Base-by-base conservation (phyloP, 2,888 invertebrate genomes). In the Nomada goodeniana region DNA sequence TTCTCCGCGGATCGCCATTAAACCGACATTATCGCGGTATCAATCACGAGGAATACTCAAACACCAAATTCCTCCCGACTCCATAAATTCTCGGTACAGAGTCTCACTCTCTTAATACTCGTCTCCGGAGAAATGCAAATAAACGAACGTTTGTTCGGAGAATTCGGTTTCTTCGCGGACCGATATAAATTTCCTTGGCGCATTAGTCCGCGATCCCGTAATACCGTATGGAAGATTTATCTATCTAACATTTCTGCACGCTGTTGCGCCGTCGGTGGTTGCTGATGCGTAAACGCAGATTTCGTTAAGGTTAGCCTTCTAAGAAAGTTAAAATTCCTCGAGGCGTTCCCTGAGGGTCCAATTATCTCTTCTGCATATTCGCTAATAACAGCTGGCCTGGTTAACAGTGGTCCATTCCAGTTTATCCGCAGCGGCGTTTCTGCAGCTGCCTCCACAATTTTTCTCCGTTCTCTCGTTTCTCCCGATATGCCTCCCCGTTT, bases 291-390 rank as follows among this genome's bases (percentile, higher is more conserved):
- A 80, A 82, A 82, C 72, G 75, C 71, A 76, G 81, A 82, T 82
- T 80, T 82, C 72, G 81, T 74, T 57, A 47, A 70, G 55, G 70
- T 74, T 60, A 55, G 68, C 53, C 72, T 75, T 64, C 68, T 63
- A 61, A 68, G 75, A 80, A 69, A 68, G 68, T 69, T 73, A 42
- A 69, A 80, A 82, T 72, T 82, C 64, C 82, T 72, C 74, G 47
- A 72, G 80, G 80, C 78, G 63, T 77, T 79, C 86, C 85, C 86
- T 80, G 75, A 83, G 84, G 87, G 87, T 87, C 88, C 89, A 90
- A 90, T 90, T 90, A 90, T 90, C 90, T 88, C 87, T 89, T 89
- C 88, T 88, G 88, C 90, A 88, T 90, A 89, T 89, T 78, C 88
- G 86, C 86, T 83, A 84, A 84, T 84, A 84, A 84, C 75, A 80